Evolutionary conservation across 23 tunicate genomes (phyloP), one percentile per base, ranked within the genome.

Genomic region (Phallusia fumigata): DNA sequence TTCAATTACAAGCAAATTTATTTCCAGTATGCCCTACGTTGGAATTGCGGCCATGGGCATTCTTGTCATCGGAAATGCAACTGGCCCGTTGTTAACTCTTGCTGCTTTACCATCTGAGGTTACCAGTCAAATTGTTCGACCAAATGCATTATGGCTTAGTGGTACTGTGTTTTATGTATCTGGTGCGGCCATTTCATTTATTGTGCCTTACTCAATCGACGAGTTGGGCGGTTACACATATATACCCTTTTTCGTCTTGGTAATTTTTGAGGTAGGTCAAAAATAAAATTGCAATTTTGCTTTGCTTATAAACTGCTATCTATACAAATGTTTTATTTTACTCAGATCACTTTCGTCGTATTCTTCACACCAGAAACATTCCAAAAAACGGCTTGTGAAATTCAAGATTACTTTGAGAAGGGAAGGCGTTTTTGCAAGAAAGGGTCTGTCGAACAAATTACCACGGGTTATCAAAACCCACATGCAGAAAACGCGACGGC

Each of bases 121-220:
- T 35, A 80, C 85, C 22, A 87, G 85, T 0, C 77, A 76, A 18
- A 74, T 58, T 31, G 74, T 52, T 32, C 85, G 90, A 35, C 90
- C 90, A 19, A 81, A 79, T 30, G 81, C 83, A 21, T 18, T 80
- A 30, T 81, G 34, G 49, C 40, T 81, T n/a, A 26, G 79, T 36
- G 74, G 65, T 72, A n/a, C 64, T 34, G 30, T 73, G 5, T 87
- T 52, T 36, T 87, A 85, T 85, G 0, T 58, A 15, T 53, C 83
- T 35, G 90, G 73, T 6, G 49, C 86, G 24, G 50, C 75, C 31
- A 74, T 74, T 13, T 15, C 81, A 18, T 81, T 80, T 50, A 79
- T 87, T 11, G 73, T 87, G 28, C 90, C 90, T 22, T 87, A 52
- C 65, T 87, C 90, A 31, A 58, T 65, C 53, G 81, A 80, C 53